Evolutionary conservation across 2,888 invertebrate species (phyloP).

Genomic region (Anorthoa munda): DNA sequence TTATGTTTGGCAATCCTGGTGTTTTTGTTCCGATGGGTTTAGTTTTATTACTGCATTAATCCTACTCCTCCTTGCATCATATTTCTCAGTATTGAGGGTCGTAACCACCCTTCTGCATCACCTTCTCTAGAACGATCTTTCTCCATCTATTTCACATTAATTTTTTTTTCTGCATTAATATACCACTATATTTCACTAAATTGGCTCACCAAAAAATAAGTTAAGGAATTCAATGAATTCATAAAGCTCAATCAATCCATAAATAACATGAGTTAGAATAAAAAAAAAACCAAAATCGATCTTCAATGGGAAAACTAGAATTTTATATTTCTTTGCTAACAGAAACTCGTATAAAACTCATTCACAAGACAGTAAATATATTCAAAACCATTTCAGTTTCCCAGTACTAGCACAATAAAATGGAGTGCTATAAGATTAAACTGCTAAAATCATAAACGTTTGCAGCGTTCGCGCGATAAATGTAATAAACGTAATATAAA

Average conservation of each 20-base stretch:
- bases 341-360: background rate
- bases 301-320: background rate
- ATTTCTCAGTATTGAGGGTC: too few relatives aligned
- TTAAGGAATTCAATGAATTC: background rate
- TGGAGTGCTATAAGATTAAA: background rate
- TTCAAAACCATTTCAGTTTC: background rate
- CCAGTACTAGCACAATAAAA: background rate
- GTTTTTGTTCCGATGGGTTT: background rate
- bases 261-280: background rate
- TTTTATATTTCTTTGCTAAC: background rate
- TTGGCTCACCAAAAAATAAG: background rate
- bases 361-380: background rate
- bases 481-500: slow-evolving; percentile 33
- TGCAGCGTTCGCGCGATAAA: slow-evolving; percentile 29
- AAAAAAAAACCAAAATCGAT: background rate
- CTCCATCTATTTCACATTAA: too few relatives aligned
- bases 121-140: too few relatives aligned
- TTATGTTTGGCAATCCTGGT: too few relatives aligned
- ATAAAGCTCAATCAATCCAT: too few relatives aligned
- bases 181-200: background rate
- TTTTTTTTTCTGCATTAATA: too few relatives aligned
- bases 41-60: too few relatives aligned
- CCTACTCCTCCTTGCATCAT: too few relatives aligned
- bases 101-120: too few relatives aligned
- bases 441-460: slow-evolving; percentile 45